Percentiles rank a stretch among this genome's conserved stretches.
These are phyloP conservation scores for Molorchus minor DNA, from an alignment of 2,888 invertebrate species.

Conservation along the genomic window DNA sequence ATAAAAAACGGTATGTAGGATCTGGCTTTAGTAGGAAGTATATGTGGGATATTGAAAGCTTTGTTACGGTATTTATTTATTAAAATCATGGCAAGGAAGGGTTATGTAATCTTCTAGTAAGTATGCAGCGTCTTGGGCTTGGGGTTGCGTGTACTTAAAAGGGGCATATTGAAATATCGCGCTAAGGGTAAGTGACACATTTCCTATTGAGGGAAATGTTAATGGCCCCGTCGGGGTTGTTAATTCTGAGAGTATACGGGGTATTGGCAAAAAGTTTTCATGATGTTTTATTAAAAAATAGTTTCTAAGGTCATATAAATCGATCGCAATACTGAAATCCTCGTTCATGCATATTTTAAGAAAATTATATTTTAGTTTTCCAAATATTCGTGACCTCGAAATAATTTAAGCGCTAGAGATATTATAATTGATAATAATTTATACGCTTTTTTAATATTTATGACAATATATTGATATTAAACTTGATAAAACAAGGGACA, in stretches of 20 bases:
- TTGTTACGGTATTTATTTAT: slow-evolving; percentile 14
- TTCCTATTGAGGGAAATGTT: slow-evolving; percentile 49
- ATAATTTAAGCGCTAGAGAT: no score
- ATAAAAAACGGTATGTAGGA: slow-evolving; percentile 23
- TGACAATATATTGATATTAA: no score
- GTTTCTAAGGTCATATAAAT: background rate
- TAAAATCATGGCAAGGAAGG: slow-evolving; percentile 16
- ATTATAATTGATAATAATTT: no score
- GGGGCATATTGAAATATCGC: slow-evolving; percentile 50
- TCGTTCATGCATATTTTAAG: no score
- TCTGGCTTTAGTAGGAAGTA: slow-evolving; percentile 1
- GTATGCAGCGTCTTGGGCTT: slow-evolving; percentile 11
- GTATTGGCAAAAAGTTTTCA: no score
- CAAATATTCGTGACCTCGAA: no score
- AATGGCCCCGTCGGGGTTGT: slow-evolving; percentile 39
- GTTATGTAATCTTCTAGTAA: slow-evolving; percentile 21
- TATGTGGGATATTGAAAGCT: slow-evolving; percentile 5
- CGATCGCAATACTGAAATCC: background rate
- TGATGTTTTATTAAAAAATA: no score
- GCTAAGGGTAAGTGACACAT: slow-evolving; percentile 52
- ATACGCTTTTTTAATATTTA: no score
- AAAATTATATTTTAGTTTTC: no score
- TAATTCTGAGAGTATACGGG: slow-evolving; percentile 35
- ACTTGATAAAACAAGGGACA: no score
- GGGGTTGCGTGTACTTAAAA: slow-evolving; percentile 22